phyloP scores from a whole-genome alignment of 2,797 vertebrate genomes.

The Darevskia nairensis region DNA sequence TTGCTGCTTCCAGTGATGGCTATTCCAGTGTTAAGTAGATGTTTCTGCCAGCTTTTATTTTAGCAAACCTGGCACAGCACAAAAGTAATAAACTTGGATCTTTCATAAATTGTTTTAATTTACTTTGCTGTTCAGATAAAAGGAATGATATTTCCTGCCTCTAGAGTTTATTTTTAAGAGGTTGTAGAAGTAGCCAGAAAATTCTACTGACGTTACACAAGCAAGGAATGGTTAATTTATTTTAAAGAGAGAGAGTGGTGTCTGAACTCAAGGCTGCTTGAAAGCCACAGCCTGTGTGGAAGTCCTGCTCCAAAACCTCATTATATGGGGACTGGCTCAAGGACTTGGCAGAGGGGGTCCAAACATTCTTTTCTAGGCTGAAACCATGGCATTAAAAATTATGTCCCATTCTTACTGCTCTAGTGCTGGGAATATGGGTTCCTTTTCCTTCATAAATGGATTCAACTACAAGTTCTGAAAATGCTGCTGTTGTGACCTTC shows the following conservation, averaged over 20 bases:
- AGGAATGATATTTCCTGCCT: constrained; percentile 25
- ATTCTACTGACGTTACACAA: constrained; percentile 17
- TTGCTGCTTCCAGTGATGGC: constrained; percentile 57
- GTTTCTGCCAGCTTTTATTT: constrained; percentile 70
- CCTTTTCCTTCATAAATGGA: neutral
- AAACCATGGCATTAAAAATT: neutral
- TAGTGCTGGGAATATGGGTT: neutral
- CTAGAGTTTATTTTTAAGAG: constrained; percentile 31
- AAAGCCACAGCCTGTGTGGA: neutral
- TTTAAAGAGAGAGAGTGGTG: neutral
- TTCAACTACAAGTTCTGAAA: neutral
- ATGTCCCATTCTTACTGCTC: neutral
- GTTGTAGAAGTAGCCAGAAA: constrained; percentile 33
- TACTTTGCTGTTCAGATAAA: constrained; percentile 57
- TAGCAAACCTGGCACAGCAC: constrained; percentile 64
- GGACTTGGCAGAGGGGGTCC: neutral
- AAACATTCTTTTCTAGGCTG: neutral
- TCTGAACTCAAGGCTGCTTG: neutral
- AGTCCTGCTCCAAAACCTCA: neutral
- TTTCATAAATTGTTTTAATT: constrained; percentile 66
- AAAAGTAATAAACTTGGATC: constrained; percentile 73
- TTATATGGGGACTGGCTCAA: neutral
- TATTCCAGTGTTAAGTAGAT: constrained; percentile 69
- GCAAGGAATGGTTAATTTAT: neutral
- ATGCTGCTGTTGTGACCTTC: neutral